These are phyloP conservation scores for Cecidostiba fungosa DNA, from an alignment of 2,888 invertebrate genomes.

Conservation along the genomic window DNA sequence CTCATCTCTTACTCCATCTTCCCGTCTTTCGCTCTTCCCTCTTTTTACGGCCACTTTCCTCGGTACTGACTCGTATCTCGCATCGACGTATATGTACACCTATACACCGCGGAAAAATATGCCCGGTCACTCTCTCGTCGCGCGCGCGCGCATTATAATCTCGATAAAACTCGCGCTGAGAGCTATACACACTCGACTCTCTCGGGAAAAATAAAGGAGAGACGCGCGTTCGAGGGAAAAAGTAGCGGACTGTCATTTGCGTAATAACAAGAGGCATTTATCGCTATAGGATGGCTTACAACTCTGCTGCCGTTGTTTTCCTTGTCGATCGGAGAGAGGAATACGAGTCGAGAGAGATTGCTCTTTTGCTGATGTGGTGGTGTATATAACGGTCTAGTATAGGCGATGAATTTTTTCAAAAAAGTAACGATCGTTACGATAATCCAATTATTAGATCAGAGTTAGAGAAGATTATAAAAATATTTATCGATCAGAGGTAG, in stretches of 20 bases:
- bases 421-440: not conserved
- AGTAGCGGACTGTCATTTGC: constrained; percentile 59
- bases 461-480: too few species aligned
- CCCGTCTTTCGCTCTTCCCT: constrained; percentile 29
- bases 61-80: constrained; percentile 32
- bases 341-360: constrained; percentile 24
- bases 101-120: constrained; percentile 29
- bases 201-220: constrained; percentile 24
- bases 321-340: constrained; percentile 11
- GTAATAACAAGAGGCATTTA: constrained; percentile 61
- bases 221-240: constrained; percentile 8
- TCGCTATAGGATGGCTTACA: constrained; percentile 22
- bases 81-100: not conserved
- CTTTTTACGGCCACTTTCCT: not conserved
- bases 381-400: too few species aligned
- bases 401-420: not conserved
- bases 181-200: too few species aligned
- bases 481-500: too few species aligned
- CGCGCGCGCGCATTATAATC: constrained; percentile 58
- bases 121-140: not conserved
- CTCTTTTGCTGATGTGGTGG: constrained; percentile 16
- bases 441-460: too few species aligned
- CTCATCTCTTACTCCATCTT: constrained; percentile 58
- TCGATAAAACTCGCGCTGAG: constrained; percentile 50
- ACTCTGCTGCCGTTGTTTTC: not conserved